Base-by-base conservation (phyloP, 2,113 vertebrate genomes). In the Trogon surrucura region DNA sequence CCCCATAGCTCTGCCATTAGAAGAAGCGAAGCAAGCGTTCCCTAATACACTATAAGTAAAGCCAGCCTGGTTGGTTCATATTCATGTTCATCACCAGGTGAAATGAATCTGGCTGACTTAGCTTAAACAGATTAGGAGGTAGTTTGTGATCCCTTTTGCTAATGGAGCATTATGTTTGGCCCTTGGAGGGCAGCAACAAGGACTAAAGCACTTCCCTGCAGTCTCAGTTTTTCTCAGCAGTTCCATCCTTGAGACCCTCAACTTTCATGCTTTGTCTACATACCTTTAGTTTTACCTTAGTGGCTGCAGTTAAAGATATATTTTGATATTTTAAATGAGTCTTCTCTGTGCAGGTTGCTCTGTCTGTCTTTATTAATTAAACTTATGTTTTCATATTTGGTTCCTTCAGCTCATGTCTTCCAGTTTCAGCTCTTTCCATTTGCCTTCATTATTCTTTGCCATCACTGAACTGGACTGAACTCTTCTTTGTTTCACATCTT, bases 1-100 rank as follows among this genome's bases (percentile, higher is more conserved):
- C 38, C 56, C 64, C 18, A 6, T 29, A 79, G 78, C 57, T 94
- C 36, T 93, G 62, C 62, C 50, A 73, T 77, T 66, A 74, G 83
- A 71, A 67, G 87, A 75, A 48, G 53, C 81, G 65, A 69, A 79
- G 32, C 44, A 78, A 67, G 48, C 38, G 25, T 45, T 80, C 83
- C 44, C 48, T 91, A 74, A 78, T 22, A 34, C 27, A 22, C 20
- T 23, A 57, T 92, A 74, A 87, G 92, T 80, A 89, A 79, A 95
- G 91, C 86, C 92, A 95, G 86, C 56, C 72, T 86, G 92, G 91
- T 91, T 95, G 95, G 88, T 86, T 93, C 80, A 86, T 94, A 91
- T 73, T 74, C 74, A 20, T 90, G 74, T 47, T 95, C 78, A 89
- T 91, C 91, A 91, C 61, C 61, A 91, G 91, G 69, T 96, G 86